Evolutionary conservation across 2,797 vertebrate genomes (phyloP).

Genomic region (Miichthys miiuy): DNA sequence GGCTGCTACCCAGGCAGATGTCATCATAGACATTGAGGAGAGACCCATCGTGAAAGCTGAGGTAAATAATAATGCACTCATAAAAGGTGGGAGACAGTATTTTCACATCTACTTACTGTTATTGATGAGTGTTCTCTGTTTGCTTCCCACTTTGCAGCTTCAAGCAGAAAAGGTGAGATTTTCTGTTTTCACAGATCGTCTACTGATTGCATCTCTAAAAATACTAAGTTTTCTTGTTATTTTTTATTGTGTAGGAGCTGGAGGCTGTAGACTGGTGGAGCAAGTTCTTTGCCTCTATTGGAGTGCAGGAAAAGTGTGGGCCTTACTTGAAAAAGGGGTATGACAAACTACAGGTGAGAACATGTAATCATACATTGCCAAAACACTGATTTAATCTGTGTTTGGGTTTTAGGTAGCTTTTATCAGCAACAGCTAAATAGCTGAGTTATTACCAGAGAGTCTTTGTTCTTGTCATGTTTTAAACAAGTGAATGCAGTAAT

Average conservation of each 20-base stretch:
- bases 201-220: background rate
- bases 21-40: slow-evolving; percentile 92
- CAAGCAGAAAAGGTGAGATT: slow-evolving; percentile 77
- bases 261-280: slow-evolving; percentile 99
- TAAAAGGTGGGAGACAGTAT: background rate
- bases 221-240: background rate
- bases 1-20: slow-evolving; percentile 84
- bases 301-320: slow-evolving; percentile 92
- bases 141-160: slow-evolving; percentile 57
- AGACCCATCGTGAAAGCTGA: slow-evolving; percentile 87
- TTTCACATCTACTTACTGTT: slow-evolving; percentile 3
- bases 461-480: background rate
- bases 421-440: background rate
- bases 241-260: slow-evolving; percentile 86
- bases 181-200: background rate
- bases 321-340: slow-evolving; percentile 96
- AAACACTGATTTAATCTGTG: slow-evolving; percentile 13
- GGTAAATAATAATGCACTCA: slow-evolving; percentile 79
- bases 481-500: background rate
- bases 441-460: background rate
- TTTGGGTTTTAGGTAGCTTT: slow-evolving; percentile 1
- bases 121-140: slow-evolving; percentile 24
- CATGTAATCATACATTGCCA: background rate
- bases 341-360: slow-evolving; percentile 91
- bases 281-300: slow-evolving; percentile 95